Evolutionary conservation across 92 coral and sea anemone genomes (phyloP), one percentile per base, ranked within the genome.

Genomic region (Muricea muricata): DNA sequence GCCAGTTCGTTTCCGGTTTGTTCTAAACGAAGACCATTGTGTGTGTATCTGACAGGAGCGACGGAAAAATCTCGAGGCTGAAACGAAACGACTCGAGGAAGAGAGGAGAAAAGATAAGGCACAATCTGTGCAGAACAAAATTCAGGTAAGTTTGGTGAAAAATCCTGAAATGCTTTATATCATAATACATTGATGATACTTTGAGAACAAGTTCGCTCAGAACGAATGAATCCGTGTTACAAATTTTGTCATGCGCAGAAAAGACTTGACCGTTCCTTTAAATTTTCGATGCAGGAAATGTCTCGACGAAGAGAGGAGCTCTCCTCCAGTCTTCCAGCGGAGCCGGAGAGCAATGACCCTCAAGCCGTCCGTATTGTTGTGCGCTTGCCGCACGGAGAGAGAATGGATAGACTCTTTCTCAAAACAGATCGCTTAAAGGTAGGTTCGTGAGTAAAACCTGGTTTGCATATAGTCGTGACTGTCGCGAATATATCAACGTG

Each of bases 341-440:
- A 92, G 72, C 99, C 99, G 2, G 92, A 87, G 12, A 84, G 84
- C 24, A 80, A 83, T 50, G 37, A 91, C 55, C 88, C 97, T 17
- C 91, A 89, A 24, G 87, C 91, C 25, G 74, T 96, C 40, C 92
- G 97, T 68, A 93, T 96, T n/a, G 85, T 93, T 8, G 91, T 96
- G 50, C 93, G 93, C 55, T 88, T 96, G 48, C 87, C 98, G 0
- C 92, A 93, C 70, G 99, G 99, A 7, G 91, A 90, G 83, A 89
- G 97, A 18, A 79, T 96, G 87, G 97, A 96, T 73, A 89, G 99
- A 78, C 66, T 82, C 25, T 96, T 96, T 75, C 87, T 93, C 4
- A 96, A 96, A 60, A 86, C 99, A 10, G 91, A 96, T 52, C 80
- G 87, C 63, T 79, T 96, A 39, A 98, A 96, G 93, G 99, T 96